These are phyloP conservation scores for Drosophila busckii DNA, from an alignment of 1,140 invertebrate genomes.

Conservation along the genomic window DNA sequence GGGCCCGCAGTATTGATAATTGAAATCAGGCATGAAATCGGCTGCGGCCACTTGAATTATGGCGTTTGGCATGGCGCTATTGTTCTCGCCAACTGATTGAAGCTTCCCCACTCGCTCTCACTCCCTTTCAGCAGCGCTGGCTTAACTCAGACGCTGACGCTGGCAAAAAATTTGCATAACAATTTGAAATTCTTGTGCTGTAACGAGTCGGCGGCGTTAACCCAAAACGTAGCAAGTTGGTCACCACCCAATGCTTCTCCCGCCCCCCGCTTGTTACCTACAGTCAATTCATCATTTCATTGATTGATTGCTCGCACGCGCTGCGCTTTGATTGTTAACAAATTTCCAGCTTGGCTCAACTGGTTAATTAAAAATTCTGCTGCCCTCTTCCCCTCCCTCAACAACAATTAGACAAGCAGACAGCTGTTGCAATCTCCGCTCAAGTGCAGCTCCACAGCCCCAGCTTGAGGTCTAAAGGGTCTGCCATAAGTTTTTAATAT, in stretches of 20 bases:
- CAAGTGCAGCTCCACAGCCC: slow-evolving; percentile 5
- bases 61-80: slow-evolving; percentile 70
- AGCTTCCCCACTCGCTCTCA: neutral
- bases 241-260: neutral
- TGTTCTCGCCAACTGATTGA: slow-evolving; percentile 56
- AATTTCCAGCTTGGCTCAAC: slow-evolving; percentile 45
- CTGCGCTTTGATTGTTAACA: slow-evolving; percentile 56
- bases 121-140: neutral
- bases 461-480: neutral
- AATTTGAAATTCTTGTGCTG: slow-evolving; percentile 68
- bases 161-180: slow-evolving; percentile 57
- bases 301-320: slow-evolving; percentile 63
- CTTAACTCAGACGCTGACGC: slow-evolving; percentile 20
- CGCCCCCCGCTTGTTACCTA: neutral
- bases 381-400: slow-evolving; percentile 20
- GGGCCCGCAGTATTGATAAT: slow-evolving; percentile 74
- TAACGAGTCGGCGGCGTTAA: slow-evolving; percentile 36
- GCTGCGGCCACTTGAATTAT: slow-evolving; percentile 72
- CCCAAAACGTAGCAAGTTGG: neutral
- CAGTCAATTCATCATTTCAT: neutral
- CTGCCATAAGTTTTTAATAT: slow-evolving; percentile 34
- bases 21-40: slow-evolving; percentile 76
- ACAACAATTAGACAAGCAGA: neutral
- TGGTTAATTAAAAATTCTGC: slow-evolving; percentile 56
- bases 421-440: neutral